A percentile compares a stretch with the other conserved stretches of the same genome.
phyloP scores from a whole-genome alignment of 2,888 invertebrate genomes.

The Pogonocherus hispidulus region DNA sequence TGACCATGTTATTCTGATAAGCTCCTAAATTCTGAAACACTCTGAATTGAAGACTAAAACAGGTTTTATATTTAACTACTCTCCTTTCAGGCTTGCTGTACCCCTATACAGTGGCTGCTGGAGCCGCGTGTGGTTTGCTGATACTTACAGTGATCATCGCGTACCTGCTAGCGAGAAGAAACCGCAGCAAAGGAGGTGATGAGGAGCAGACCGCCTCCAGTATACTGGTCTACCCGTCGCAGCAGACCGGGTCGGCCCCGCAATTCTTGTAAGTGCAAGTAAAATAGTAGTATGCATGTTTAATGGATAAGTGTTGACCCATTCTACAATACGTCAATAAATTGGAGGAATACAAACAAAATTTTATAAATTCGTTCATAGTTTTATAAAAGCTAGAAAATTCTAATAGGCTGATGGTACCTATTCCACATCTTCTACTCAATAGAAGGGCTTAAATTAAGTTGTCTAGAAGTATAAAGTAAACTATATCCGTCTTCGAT shows the following conservation, averaged over 20 bases:
- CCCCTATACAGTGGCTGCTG: slow-evolving; percentile 57
- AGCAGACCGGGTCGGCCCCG: slow-evolving; percentile 71
- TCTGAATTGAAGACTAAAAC: no score
- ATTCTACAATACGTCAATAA: background rate
- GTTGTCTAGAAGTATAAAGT: no score
- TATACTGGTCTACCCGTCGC: slow-evolving; percentile 76
- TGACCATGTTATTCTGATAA: no score
- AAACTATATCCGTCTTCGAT: no score
- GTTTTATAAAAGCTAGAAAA: no score
- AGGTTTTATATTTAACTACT: background rate
- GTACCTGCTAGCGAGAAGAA: slow-evolving; percentile 66
- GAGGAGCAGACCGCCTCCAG: slow-evolving; percentile 71
- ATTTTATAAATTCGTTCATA: no score
- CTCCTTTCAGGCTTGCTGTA: slow-evolving; percentile 60
- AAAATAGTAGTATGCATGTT: background rate
- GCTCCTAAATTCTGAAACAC: no score
- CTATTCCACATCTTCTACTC: no score
- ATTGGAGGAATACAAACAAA: no score
- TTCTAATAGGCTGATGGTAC: no score
- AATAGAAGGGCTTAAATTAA: no score
- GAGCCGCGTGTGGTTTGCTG: slow-evolving; percentile 65
- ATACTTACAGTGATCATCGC: slow-evolving; percentile 61
- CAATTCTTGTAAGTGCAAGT: slow-evolving; percentile 75
- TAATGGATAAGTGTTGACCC: background rate
- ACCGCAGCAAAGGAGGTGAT: slow-evolving; percentile 67